These are phyloP conservation scores for Sialia sialis DNA, from an alignment of 2,113 vertebrate species.

Conservation along the genomic window DNA sequence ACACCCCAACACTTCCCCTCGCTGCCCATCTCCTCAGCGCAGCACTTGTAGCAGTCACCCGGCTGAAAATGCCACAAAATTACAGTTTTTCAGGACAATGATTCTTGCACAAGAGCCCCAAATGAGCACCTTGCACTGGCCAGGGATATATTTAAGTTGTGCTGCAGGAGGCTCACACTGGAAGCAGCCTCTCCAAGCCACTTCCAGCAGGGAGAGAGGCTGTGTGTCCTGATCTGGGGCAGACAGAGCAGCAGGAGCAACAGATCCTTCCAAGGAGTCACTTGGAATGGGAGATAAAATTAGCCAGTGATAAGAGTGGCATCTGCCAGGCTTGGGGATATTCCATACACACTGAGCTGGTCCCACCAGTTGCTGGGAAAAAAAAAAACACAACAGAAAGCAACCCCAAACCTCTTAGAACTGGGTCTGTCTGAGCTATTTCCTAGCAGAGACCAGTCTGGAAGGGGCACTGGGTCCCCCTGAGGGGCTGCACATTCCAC, in stretches of 20 bases:
- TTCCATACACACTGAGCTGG: accelerated
- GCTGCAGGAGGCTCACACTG: neutral
- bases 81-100: neutral
- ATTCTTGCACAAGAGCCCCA: neutral
- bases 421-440: neutral
- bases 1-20: accelerated
- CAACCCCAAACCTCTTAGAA: neutral
- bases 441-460: neutral
- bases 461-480: neutral
- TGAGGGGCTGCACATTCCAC: neutral
- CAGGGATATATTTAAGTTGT: neutral
- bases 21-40: neutral
- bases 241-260: neutral
- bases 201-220: neutral
- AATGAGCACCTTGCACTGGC: neutral
- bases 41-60: neutral
- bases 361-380: neutral
- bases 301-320: neutral
- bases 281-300: neutral
- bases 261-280: neutral
- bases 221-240: neutral
- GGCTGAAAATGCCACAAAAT: constrained; percentile 6
- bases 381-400: neutral
- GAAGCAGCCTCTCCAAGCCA: neutral
- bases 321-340: neutral